Base-by-base conservation (phyloP, 2,797 vertebrate genomes). In the Hydrolagus colliei region DNA sequence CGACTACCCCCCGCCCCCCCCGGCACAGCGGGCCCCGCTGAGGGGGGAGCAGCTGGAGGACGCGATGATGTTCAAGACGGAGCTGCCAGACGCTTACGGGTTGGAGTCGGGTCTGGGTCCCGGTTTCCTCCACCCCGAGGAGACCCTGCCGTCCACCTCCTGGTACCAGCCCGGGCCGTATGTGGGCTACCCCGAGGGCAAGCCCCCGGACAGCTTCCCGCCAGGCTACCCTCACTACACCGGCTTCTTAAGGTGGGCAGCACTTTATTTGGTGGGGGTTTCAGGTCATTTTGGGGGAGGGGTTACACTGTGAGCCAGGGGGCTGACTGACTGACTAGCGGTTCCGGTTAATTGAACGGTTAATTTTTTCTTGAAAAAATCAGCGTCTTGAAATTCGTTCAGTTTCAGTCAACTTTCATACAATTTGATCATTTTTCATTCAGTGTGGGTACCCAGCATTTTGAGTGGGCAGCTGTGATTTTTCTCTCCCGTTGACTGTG, bases 151-250 rank as follows among this genome's bases (percentile, higher is more conserved):
- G 18, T 86, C 91, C 87, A 86, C 91, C 20, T 89, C 92, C 0
- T 88, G 93, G 71, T 93, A 92, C 88, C 90, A 90, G 73, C 87
- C 89, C 0, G 86, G 93, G 20, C 68, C 79, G 11, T 84, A 84
- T 41, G 9, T 84, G 62, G 79, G 79, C 12, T 84, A 84, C 41
- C 79, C 68, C 20, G 65, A 14, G 41, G 41, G 14, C 6, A 84
- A 84, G 11, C 41, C 6, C 2, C 35, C 68, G 35, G 61, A 68
- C 27, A 71, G 9, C 41, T 84, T 71, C 41, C 20, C 79, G 62
- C 79, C 71, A 68, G 32, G 32, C 13, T 84, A 71, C 65, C 41
- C 79, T 20, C 79, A 84, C 32, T 84, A 84, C 9, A 10, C 62
- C 11, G 79, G 65, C 12, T 52, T 84, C 63, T 35, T 67, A 20